Evolutionary conservation across 2,888 invertebrate genomes (phyloP), one percentile per base, ranked within the genome.

Genomic region (Plagodis pulveraria): DNA sequence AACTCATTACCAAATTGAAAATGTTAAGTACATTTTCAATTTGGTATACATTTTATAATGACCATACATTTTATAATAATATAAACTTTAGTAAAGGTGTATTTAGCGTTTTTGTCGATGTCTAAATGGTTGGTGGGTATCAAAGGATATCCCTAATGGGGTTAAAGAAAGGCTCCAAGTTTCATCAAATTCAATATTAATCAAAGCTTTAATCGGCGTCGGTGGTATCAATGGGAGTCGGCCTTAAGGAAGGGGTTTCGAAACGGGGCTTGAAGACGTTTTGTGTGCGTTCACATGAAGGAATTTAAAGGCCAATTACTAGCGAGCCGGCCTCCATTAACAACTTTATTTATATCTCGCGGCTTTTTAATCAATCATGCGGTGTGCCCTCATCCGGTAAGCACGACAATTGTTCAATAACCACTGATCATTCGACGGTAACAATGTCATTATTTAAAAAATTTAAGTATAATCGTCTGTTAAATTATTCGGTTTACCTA

Each of bases 361-460:
- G 87, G 88, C 84, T 83, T 90, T 84, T 89, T 89, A 88, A 90
- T 90, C 88, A 89, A 89, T 89, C 87, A 87, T 84, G 78, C 76
- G 80, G 80, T 73, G 74, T 77, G 76, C 76, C 72, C 76, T 77
- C 83, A 84, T 87, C 87, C 88, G 84, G 86, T 77, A 70, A 56
- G 61, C 66, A 74, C 74, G 76, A 78, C 83, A 82, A 85, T 84
- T 78, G 81, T 74, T 73, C 83, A 81, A 78, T 81, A 82, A 80
- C 72, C 73, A 76, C 67, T 77, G 73, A 81, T 81, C 74, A 73
- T 74, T 72, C 70, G 64, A 70, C 70, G 44, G 41, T 44, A 52
- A 69, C 70, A 71, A 71, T 71, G 69, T 70, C 67, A 75, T 71
- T 62, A 62, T 61, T 58, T 33, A 55, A 51, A 48, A 54, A 35